Conservation (phyloP, 2,113 vertebrate genomes). For the Pseudopodoces humilis region DNA sequence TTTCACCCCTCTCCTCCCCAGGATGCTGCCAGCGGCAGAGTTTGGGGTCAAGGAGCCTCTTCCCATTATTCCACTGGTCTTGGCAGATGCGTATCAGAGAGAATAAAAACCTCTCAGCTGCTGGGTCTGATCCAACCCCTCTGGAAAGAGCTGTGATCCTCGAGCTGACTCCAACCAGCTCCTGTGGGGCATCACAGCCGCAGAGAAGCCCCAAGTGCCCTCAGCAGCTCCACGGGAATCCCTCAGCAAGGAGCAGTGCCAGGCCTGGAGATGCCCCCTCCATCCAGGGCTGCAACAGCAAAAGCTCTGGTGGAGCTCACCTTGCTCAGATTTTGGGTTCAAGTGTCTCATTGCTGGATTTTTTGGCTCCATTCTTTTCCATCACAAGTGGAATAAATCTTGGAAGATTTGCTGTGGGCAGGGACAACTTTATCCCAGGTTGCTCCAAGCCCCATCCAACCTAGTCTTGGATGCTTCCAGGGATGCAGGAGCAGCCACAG, state of each 20-base stretch:
- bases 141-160: background rate
- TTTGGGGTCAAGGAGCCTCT: background rate
- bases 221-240: fast-evolving
- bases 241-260: fast-evolving
- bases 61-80: background rate
- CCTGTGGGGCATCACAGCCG: background rate
- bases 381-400: fast-evolving
- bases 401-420: background rate
- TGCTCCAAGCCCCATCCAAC: fast-evolving
- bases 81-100: background rate
- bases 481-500: background rate
- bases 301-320: background rate
- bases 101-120: background rate
- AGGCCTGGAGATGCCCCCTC: background rate
- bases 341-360: fast-evolving
- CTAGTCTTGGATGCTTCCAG: background rate
- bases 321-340: background rate
- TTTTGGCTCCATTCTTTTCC: background rate
- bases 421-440: background rate
- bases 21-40: background rate
- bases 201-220: background rate
- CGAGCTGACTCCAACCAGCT: background rate
- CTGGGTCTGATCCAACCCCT: background rate
- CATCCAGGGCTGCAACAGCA: background rate
- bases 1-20: background rate